phyloP scores from a whole-genome alignment of 2,888 invertebrate genomes.

The Calameuta idolon region DNA sequence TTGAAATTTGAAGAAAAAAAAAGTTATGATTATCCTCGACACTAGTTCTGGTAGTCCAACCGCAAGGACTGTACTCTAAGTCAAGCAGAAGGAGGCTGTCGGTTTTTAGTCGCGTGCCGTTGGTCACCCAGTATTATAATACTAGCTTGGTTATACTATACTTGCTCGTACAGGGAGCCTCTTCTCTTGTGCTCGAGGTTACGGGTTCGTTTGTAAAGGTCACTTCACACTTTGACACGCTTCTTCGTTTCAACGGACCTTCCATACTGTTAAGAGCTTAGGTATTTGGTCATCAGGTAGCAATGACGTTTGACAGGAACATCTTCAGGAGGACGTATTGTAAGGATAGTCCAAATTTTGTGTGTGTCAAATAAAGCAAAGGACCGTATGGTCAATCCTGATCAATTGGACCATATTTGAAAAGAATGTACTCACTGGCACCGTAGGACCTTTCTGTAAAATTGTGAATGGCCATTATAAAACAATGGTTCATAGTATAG shows the following conservation, averaged over 20 bases:
- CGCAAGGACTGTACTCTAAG: background rate
- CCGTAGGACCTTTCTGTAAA: background rate
- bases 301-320: background rate
- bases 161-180: background rate
- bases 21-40: background rate
- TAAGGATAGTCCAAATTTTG: background rate
- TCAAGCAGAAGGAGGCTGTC: background rate
- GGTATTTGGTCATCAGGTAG: background rate
- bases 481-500: background rate
- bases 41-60: background rate
- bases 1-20: background rate
- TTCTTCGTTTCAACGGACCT: background rate
- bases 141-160: slow-evolving; percentile 3
- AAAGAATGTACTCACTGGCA: background rate
- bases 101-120: slow-evolving; percentile 10
- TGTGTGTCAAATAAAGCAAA: background rate
- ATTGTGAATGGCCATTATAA: background rate
- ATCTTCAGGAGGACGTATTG: background rate
- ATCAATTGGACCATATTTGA: background rate
- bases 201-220: background rate
- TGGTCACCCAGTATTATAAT: slow-evolving; percentile 7
- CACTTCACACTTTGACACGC: slow-evolving; percentile 6
- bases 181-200: background rate
- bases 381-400: background rate
- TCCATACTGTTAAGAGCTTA: background rate